Evolutionary conservation across 2,113 vertebrate genomes (phyloP).

Genomic region (Hippocampus zosterae): DNA sequence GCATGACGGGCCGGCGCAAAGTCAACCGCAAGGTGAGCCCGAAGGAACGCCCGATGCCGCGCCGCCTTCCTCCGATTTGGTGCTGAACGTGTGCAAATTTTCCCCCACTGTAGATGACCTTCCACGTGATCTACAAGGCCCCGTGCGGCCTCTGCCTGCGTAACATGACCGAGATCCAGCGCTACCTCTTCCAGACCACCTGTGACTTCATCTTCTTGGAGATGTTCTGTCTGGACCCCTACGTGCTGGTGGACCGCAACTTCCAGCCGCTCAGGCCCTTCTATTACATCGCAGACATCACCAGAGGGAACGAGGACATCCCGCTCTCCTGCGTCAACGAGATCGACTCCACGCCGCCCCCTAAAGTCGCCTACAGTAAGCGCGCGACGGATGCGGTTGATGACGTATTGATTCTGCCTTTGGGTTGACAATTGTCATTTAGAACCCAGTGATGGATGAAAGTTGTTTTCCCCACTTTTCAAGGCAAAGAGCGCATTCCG

Average conservation of each 20-base stretch:
- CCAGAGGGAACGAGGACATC: conserved; percentile 87
- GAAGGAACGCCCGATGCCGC: no score
- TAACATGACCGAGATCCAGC: conserved; percentile 92
- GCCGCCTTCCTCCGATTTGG: neutral
- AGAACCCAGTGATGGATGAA: neutral
- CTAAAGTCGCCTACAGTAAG: conserved; percentile 91
- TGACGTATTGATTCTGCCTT: neutral
- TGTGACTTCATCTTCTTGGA: conserved; percentile 94
- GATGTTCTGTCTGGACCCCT: conserved; percentile 97
- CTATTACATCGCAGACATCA: conserved; percentile 94
- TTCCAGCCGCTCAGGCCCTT: conserved; percentile 91
- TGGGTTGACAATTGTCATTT: neutral
- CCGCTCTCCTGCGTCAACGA: conserved; percentile 95
- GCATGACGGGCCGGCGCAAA: conserved; percentile 89
- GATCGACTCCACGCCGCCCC: conserved; percentile 86
- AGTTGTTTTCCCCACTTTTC: neutral
- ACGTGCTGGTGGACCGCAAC: conserved; percentile 91
- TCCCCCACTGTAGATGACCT: conserved; percentile 77
- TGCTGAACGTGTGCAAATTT: neutral
- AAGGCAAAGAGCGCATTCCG: conserved; percentile 85
- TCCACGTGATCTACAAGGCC: conserved; percentile 94
- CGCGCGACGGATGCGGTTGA: neutral
- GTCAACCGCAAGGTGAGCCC: conserved; percentile 86
- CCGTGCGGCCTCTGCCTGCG: conserved; percentile 91
- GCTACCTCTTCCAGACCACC: conserved; percentile 87